These are phyloP conservation scores for Urechis unicinctus DNA, from an alignment of 2,888 invertebrate species.

Conservation along the genomic window DNA sequence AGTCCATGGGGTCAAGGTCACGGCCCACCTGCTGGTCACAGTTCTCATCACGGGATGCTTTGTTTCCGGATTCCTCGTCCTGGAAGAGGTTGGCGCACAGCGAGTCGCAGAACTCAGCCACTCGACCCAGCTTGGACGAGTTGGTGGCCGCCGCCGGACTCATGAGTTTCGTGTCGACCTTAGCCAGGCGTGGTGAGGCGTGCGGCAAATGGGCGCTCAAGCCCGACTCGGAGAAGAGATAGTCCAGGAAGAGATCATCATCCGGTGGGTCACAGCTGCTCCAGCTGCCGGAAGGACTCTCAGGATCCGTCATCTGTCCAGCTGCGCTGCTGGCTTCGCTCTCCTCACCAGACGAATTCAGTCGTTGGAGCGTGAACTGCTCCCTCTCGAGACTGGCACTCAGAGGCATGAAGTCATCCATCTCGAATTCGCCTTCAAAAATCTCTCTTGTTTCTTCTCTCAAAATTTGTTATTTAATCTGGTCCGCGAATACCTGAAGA, in stretches of 20 bases:
- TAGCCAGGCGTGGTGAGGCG: too few species aligned
- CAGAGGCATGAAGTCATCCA: constrained; percentile 33
- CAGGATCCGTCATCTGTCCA: too few species aligned
- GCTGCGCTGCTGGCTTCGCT: constrained; percentile 10
- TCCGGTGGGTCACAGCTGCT: constrained; percentile 6
- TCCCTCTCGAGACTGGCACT: constrained; percentile 40
- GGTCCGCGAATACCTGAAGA: too few species aligned
- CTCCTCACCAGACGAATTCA: constrained; percentile 44
- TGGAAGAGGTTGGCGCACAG: neutral
- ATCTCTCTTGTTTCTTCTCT: too few species aligned
- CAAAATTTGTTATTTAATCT: too few species aligned
- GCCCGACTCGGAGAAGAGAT: constrained; percentile 38
- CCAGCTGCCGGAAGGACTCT: neutral
- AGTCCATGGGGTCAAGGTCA: neutral
- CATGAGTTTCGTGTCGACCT: too few species aligned
- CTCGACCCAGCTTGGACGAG: neutral
- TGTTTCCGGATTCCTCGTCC: too few species aligned
- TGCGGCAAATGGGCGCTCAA: too few species aligned
- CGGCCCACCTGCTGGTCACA: neutral
- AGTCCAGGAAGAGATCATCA: constrained; percentile 39
- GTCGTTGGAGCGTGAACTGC: constrained; percentile 38
- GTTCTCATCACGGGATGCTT: too few species aligned
- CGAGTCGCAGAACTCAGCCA: neutral
- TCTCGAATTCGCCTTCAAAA: too few species aligned
- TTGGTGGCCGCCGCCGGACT: constrained; percentile 34